These are phyloP conservation scores for Nephila pilipes DNA, from an alignment of 1,140 invertebrate species.

Conservation along the genomic window DNA sequence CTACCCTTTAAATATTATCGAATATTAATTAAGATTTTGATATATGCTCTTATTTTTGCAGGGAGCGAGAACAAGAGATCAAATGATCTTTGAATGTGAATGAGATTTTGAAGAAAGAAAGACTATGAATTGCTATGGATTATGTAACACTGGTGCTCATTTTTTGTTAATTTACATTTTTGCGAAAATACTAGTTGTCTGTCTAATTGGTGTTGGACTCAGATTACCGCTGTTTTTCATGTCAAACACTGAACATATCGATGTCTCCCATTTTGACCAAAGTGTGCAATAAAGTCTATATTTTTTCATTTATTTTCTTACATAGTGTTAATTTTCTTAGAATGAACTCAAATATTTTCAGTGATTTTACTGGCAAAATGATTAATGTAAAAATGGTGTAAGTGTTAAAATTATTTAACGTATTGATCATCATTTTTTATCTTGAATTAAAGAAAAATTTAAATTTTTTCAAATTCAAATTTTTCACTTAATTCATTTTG, in stretches of 20 bases:
- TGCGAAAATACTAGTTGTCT: neutral
- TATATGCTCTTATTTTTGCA: neutral
- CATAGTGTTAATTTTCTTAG: too few relatives aligned
- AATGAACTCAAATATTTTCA: too few relatives aligned
- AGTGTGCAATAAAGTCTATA: conserved; percentile 55
- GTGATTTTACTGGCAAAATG: too few relatives aligned
- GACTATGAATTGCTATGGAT: conserved; percentile 13
- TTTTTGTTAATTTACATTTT: conserved; percentile 53
- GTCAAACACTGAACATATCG: conserved; percentile 39
- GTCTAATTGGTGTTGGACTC: conserved; percentile 58
- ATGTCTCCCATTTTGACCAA: conserved; percentile 71
- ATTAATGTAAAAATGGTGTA: too few relatives aligned
- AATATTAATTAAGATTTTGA: too few relatives aligned
- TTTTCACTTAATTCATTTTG: too few relatives aligned
- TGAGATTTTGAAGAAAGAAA: neutral
- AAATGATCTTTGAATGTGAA: neutral
- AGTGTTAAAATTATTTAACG: too few relatives aligned
- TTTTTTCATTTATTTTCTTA: neutral
- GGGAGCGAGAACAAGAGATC: neutral
- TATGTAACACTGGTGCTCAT: conserved; percentile 59
- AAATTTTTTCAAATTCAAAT: too few relatives aligned
- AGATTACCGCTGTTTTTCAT: conserved; percentile 60
- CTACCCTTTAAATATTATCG: too few relatives aligned
- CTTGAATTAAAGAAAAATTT: too few relatives aligned
- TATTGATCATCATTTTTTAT: too few relatives aligned